A percentile compares a stretch with the other conserved stretches of the same genome.
Conservation (phyloP, 2,888 invertebrate species). For the Ischnus inquisitorius region DNA sequence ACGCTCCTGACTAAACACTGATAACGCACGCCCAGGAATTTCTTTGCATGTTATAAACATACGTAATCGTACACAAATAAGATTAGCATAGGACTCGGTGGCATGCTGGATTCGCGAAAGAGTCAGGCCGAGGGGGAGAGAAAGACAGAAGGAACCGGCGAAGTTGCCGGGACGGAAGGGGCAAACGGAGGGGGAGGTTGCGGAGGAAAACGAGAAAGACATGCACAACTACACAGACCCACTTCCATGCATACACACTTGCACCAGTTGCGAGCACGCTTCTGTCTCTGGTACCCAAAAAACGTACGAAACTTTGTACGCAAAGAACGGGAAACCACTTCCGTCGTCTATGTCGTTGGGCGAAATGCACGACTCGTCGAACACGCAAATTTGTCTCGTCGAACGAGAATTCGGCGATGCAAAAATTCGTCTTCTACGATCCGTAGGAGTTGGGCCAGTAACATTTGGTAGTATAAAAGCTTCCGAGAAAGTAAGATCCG, state of each 20-base stretch:
- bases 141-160: constrained; percentile 56
- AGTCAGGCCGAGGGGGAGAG: constrained; percentile 52
- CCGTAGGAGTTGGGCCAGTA: neutral
- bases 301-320: constrained; percentile 46
- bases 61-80: constrained; percentile 85
- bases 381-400: constrained; percentile 2
- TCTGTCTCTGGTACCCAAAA: constrained; percentile 35
- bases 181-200: neutral
- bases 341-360: constrained; percentile 20
- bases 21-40: constrained; percentile 83
- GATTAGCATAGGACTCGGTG: constrained; percentile 84
- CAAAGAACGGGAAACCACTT: constrained; percentile 28
- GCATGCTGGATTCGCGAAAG: constrained; percentile 75
- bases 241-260: constrained; percentile 10
- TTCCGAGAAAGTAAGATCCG: neutral
- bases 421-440: constrained; percentile 8
- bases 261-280: constrained; percentile 50
- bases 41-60: constrained; percentile 86
- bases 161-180: constrained; percentile 22
- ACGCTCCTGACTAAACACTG: constrained; percentile 85
- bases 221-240: constrained; percentile 6
- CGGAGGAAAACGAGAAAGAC: constrained; percentile 8
- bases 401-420: constrained; percentile 21
- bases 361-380: constrained; percentile 31
- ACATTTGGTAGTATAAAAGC: neutral